A percentile compares a stretch with the other conserved stretches of the same genome.
phyloP scores from a whole-genome alignment of 2,797 vertebrate genomes.

The Vireo griseus region DNA sequence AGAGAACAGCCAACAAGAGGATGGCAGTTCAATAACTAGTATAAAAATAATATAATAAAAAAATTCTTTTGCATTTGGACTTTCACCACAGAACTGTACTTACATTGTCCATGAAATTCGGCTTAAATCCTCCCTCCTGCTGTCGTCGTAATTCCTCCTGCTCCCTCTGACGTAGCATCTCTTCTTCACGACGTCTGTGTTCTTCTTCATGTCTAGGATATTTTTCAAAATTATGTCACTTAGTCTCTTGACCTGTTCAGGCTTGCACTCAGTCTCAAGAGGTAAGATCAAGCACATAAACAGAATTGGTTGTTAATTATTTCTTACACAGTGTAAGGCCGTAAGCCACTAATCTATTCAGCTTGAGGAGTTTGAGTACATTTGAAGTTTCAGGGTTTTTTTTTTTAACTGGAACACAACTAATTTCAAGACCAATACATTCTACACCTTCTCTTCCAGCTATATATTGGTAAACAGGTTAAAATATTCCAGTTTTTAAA shows the following conservation, averaged over 20 bases:
- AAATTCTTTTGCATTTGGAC: background rate
- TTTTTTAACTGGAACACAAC: background rate
- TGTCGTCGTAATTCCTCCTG: conserved; percentile 89
- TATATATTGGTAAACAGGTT: background rate
- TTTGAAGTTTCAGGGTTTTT: background rate
- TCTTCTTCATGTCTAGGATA: conserved; percentile 89
- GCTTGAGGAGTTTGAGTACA: background rate
- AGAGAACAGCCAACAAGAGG: background rate
- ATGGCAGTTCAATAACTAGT: background rate
- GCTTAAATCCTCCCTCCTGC: conserved; percentile 88
- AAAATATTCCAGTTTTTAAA: background rate
- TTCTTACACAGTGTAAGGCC: background rate
- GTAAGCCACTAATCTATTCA: background rate
- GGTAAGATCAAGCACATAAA: background rate
- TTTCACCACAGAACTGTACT: conserved; percentile 70
- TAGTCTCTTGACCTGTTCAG: background rate
- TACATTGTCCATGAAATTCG: conserved; percentile 90
- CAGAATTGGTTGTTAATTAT: background rate
- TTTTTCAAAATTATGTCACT: background rate
- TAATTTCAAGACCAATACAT: background rate
- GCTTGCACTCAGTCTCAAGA: background rate
- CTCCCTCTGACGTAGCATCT: conserved; percentile 89
- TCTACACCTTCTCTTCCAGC: background rate
- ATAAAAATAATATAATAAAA: background rate
- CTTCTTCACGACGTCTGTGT: conserved; percentile 89